Percentiles rank a stretch among this genome's conserved stretches.
Evolutionary conservation across 2,888 invertebrate genomes (phyloP).

Genomic region (Sesia bembeciformis): DNA sequence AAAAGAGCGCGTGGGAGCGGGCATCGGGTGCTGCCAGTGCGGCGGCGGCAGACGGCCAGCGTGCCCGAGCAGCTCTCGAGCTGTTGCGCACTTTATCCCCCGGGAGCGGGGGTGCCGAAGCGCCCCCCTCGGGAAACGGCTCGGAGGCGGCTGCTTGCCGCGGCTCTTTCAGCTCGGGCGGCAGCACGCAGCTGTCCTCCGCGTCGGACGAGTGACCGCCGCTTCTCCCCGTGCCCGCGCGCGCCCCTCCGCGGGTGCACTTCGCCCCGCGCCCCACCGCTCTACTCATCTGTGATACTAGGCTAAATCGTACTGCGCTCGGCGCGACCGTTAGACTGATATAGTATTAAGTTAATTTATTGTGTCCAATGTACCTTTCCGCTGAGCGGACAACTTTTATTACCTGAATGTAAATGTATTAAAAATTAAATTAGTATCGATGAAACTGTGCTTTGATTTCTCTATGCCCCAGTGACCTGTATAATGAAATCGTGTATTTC

Average conservation of each 20-base stretch:
- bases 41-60: slow-evolving; percentile 70
- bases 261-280: slow-evolving; percentile 67
- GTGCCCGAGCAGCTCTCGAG: slow-evolving; percentile 58
- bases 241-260: slow-evolving; percentile 40
- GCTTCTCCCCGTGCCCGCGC: slow-evolving; percentile 25
- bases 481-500: slow-evolving; percentile 2
- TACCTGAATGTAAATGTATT: slow-evolving; percentile 58
- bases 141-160: slow-evolving; percentile 71
- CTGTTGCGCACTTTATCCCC: slow-evolving; percentile 57
- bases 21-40: slow-evolving; percentile 69
- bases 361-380: slow-evolving; percentile 71
- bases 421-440: slow-evolving; percentile 53
- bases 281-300: slow-evolving; percentile 74
- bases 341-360: slow-evolving; percentile 68
- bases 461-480: slow-evolving; percentile 17
- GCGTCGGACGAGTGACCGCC: slow-evolving; percentile 75
- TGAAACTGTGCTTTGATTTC: slow-evolving; percentile 43
- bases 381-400: slow-evolving; percentile 66
- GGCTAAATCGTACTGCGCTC: slow-evolving; percentile 62
- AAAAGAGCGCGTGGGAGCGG: slow-evolving; percentile 69
- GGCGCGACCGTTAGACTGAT: slow-evolving; percentile 72
- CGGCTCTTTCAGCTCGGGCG: slow-evolving; percentile 78
- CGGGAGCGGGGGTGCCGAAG: slow-evolving; percentile 50
- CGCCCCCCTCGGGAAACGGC: slow-evolving; percentile 44
- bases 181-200: slow-evolving; percentile 76